These are phyloP conservation scores for Tapera naevia DNA, from an alignment of 2,797 vertebrate species.

Conservation along the genomic window DNA sequence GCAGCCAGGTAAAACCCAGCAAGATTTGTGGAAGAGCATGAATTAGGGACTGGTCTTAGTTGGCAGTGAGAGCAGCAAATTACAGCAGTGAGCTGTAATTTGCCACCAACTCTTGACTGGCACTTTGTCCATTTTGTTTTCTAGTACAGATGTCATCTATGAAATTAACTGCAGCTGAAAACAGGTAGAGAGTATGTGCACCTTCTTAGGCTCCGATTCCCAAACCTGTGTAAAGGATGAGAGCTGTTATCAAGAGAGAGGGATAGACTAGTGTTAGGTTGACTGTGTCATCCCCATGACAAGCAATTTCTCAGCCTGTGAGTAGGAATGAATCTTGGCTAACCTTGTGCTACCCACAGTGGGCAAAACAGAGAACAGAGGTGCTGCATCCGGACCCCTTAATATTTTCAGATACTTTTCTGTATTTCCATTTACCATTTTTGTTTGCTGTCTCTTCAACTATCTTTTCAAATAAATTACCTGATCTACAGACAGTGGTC, in stretches of 20 bases:
- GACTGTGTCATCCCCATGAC: background rate
- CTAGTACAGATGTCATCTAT: background rate
- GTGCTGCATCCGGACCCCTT: background rate
- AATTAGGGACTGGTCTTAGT: too few relatives aligned
- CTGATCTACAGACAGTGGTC: background rate
- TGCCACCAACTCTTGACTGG: background rate
- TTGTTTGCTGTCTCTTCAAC: background rate
- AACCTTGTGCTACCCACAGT: background rate
- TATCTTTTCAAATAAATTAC: background rate
- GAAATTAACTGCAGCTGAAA: background rate
- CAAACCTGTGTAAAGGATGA: background rate
- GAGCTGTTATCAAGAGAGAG: background rate
- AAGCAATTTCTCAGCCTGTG: background rate
- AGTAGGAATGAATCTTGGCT: background rate
- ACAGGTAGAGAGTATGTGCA: background rate
- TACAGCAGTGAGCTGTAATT: background rate
- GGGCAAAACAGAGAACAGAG: background rate
- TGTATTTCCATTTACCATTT: background rate
- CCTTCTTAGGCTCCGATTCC: background rate
- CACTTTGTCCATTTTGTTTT: background rate
- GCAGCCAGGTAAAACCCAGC: background rate
- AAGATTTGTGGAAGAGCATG: background rate
- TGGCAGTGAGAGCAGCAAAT: background rate
- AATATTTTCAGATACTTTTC: background rate
- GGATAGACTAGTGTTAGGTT: fast-evolving